Conservation (phyloP, 2,797 vertebrate genomes). For the Sardinella longiceps region DNA sequence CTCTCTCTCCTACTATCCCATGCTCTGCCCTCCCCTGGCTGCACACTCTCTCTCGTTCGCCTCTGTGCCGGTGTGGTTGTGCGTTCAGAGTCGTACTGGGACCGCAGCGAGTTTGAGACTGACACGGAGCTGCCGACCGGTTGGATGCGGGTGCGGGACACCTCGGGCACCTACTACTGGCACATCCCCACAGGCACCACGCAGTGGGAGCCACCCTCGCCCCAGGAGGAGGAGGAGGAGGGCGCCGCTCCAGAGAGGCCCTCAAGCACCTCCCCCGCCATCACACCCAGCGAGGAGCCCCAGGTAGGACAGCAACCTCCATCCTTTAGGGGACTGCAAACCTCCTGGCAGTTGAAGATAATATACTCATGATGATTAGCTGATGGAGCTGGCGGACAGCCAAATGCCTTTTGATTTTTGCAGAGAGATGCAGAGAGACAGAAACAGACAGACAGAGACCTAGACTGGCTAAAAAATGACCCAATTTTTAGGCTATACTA, state of each 20-base stretch:
- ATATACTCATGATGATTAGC: neutral
- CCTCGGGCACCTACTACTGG: conserved; percentile 97
- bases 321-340: neutral
- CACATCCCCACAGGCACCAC: conserved; percentile 96
- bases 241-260: conserved; percentile 73
- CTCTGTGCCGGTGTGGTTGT: neutral
- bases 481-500: too few species aligned
- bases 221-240: conserved; percentile 71
- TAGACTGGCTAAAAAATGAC: neutral
- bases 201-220: conserved; percentile 90
- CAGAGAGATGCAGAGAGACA: too few species aligned
- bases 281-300: conserved; percentile 83
- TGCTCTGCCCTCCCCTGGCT: neutral
- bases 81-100: conserved; percentile 88
- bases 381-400: neutral
- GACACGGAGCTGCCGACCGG: conserved; percentile 92
- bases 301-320: conserved; percentile 68
- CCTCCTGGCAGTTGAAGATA: neutral
- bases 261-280: conserved; percentile 78
- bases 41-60: neutral
- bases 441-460: too few species aligned
- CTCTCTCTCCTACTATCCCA: neutral
- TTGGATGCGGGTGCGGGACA: conserved; percentile 95
- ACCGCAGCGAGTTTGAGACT: conserved; percentile 87
- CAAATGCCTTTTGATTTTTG: neutral